Conservation (phyloP, 2,113 vertebrate genomes). For the Oryzias curvinotus region DNA sequence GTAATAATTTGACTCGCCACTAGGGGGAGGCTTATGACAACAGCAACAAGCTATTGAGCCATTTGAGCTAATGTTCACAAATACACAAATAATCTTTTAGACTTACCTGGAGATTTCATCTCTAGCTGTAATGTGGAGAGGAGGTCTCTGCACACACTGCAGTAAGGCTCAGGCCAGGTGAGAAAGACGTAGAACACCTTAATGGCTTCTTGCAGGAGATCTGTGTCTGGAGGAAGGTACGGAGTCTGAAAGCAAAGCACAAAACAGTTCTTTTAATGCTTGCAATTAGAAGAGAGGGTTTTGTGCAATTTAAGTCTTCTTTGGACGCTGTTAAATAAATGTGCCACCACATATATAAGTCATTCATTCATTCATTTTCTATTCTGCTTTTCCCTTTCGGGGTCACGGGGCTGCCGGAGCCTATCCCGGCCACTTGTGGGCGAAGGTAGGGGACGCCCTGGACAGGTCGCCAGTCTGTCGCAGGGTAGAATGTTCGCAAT, state of each 20-base stretch:
- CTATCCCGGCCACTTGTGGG: no score
- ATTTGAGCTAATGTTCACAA: not conserved
- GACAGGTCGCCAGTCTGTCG: no score
- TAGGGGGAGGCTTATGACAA: constrained; percentile 31
- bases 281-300: no score
- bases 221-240: constrained; percentile 79
- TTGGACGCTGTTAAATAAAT: no score
- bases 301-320: no score
- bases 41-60: not conserved
- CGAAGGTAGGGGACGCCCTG: no score
- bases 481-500: no score
- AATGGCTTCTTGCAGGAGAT: constrained; percentile 84
- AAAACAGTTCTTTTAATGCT: not conserved
- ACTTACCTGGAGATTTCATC: constrained; percentile 87
- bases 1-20: constrained; percentile 36
- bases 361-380: no score
- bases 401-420: no score
- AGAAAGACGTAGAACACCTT: constrained; percentile 87
- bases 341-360: no score
- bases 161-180: constrained; percentile 93
- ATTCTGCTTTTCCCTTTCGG: no score
- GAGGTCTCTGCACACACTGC: constrained; percentile 83
- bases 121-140: constrained; percentile 88
- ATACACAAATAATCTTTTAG: not conserved
- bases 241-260: constrained; percentile 81